These are phyloP conservation scores for Chorisops tibialis DNA, from an alignment of 2,888 invertebrate genomes.

Conservation along the genomic window DNA sequence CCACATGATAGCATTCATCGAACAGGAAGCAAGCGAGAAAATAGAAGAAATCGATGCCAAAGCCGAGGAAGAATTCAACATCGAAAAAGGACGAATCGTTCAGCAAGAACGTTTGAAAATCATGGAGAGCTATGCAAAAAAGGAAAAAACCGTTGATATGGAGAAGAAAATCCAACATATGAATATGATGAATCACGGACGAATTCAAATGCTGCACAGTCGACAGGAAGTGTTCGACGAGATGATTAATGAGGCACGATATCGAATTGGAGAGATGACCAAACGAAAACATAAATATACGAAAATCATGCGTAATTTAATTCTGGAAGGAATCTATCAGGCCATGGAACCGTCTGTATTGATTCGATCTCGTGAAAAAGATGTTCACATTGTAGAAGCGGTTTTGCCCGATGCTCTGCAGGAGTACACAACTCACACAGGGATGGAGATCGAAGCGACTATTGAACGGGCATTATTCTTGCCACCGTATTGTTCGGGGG, in stretches of 20 bases:
- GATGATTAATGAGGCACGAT: slow-evolving; percentile 83
- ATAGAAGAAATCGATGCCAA: slow-evolving; percentile 98
- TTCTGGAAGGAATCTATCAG: slow-evolving; percentile 76
- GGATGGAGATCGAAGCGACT: slow-evolving; percentile 66
- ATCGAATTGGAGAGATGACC: slow-evolving; percentile 68
- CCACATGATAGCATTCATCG: slow-evolving; percentile 99
- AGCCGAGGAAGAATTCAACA: slow-evolving; percentile 98
- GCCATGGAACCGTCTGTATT: slow-evolving; percentile 76
- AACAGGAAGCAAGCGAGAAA: slow-evolving; percentile 98
- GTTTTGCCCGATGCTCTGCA: slow-evolving; percentile 58
- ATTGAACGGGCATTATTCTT: slow-evolving; percentile 73
- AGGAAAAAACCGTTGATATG: slow-evolving; percentile 94
- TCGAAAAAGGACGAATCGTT: slow-evolving; percentile 93
- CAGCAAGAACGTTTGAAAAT: slow-evolving; percentile 95
- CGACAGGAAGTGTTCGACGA: slow-evolving; percentile 85
- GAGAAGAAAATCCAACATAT: slow-evolving; percentile 97
- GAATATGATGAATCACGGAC: slow-evolving; percentile 93
- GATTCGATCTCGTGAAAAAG: slow-evolving; percentile 72
- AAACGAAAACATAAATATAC: slow-evolving; percentile 61
- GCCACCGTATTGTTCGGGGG: slow-evolving; percentile 75
- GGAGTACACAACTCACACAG: slow-evolving; percentile 66
- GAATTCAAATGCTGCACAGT: slow-evolving; percentile 74
- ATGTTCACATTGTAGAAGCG: slow-evolving; percentile 67
- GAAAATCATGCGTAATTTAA: slow-evolving; percentile 73
- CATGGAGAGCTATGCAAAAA: slow-evolving; percentile 95